Base-by-base conservation (phyloP, 2,113 vertebrate species). In the Panurus biarmicus region DNA sequence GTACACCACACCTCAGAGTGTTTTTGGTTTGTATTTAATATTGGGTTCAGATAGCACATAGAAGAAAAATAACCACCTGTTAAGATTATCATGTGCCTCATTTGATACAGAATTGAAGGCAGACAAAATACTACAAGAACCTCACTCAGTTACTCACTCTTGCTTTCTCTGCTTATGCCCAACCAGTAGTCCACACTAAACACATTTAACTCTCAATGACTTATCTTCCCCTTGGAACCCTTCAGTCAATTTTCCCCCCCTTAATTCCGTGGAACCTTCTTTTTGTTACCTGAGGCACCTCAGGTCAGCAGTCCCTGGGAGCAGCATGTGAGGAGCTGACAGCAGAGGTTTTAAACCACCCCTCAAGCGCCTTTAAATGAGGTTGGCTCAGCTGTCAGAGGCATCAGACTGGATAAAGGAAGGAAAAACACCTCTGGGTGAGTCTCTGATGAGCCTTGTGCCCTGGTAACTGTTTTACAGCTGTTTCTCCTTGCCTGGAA, bases 281-380 rank as follows among this genome's bases (percentile, higher is more conserved):
- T 3, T 44, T 65, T 51, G 2, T 19, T 69, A 38, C 74, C 57
- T 51, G 12, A 11, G 9, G 20, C 40, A 51, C 6, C 33, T 42
- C 11, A 7, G 28, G 19, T 78, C 44, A 38, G 33, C 35, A 47
- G 9, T n/a, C 35, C 13, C 23, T 9, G 60, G 4, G 13, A 82
- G 15, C 38, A 56, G 42, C 42, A n/a, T 7, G 26, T 0, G 1
- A 0, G 5, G 3, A 76, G 2, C 11, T 42, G 23, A 40, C 31
- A 62, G 8, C 2, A 61, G 9, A 76, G 0, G 1, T 38, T 72
- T 62, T 8, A 45, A 50, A 8, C 10, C 6, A 7, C 5, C 6
- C 10, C 44, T 25, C n/a, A 56, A n/a, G 13, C 47, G 38, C 26
- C 45, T 91, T 78, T 28, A 67, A 64, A 81, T 28, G 21, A 81